Percentiles rank a stretch among this genome's conserved stretches.
Conservation (phyloP, 2,888 invertebrate genomes). For the Epistrophe grossulariae region DNA sequence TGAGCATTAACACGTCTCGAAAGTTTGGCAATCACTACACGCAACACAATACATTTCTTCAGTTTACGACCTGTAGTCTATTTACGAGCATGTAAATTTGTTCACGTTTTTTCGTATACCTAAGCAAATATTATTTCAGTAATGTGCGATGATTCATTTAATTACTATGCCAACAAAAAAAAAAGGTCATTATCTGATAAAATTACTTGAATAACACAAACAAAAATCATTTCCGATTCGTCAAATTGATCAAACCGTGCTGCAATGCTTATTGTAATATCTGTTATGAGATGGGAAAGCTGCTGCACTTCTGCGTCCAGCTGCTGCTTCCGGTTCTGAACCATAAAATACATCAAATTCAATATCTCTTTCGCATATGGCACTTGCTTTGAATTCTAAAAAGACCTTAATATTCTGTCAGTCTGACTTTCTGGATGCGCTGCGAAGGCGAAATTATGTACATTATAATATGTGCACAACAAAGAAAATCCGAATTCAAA, state of each 20-base stretch:
- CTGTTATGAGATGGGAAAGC: slow-evolving; percentile 35
- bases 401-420: slow-evolving; percentile 61
- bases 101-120: slow-evolving; percentile 13
- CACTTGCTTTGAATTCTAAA: slow-evolving; percentile 69
- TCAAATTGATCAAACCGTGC: slow-evolving; percentile 21
- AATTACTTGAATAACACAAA: slow-evolving; percentile 23
- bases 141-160: slow-evolving; percentile 36
- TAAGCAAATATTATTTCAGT: slow-evolving; percentile 39
- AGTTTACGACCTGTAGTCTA: slow-evolving; percentile 2
- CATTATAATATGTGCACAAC: slow-evolving; percentile 37
- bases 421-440: slow-evolving; percentile 28
- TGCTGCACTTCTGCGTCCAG: slow-evolving; percentile 53
- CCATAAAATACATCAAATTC: slow-evolving; percentile 61
- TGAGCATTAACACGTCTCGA: not conserved
- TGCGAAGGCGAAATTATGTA: not conserved
- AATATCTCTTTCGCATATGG: slow-evolving; percentile 57
- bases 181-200: slow-evolving; percentile 44
- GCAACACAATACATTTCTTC: slow-evolving; percentile 1
- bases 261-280: not conserved
- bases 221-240: slow-evolving; percentile 44
- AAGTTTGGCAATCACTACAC: slow-evolving; percentile 17
- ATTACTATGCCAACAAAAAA: not conserved
- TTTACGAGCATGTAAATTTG: not conserved
- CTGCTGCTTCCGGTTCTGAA: slow-evolving; percentile 70
- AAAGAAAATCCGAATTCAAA: slow-evolving; percentile 56